These are phyloP conservation scores for Drosophila multiciliata DNA, from an alignment of 2,888 invertebrate genomes.

Conservation along the genomic window DNA sequence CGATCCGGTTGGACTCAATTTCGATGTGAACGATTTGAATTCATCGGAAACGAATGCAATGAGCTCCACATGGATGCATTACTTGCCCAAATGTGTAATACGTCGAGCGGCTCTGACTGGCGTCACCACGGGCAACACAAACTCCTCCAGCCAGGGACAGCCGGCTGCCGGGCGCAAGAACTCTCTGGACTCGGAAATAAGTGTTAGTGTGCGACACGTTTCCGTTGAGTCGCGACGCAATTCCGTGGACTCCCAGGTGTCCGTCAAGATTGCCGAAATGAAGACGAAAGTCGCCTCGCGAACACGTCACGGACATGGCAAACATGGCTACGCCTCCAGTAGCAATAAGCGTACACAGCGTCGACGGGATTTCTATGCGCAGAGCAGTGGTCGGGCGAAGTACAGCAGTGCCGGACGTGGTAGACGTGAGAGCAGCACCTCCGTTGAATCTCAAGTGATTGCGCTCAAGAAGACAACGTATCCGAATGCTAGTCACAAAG, in stretches of 20 bases:
- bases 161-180: constrained; percentile 85
- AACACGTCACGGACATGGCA: constrained; percentile 82
- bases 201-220: constrained; percentile 92
- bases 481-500: constrained; percentile 83
- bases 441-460: constrained; percentile 91
- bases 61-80: constrained; percentile 96
- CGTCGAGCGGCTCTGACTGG: constrained; percentile 93
- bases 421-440: constrained; percentile 89
- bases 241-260: constrained; percentile 93
- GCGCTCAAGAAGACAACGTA: constrained; percentile 84
- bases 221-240: constrained; percentile 94
- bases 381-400: constrained; percentile 77
- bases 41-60: constrained; percentile 92
- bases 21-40: constrained; percentile 87
- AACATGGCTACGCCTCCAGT: constrained; percentile 66
- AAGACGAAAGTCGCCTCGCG: constrained; percentile 90
- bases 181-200: constrained; percentile 89
- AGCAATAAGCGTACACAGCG: constrained; percentile 78
- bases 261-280: constrained; percentile 93
- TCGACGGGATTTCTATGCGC: constrained; percentile 81
- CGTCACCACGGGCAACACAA: constrained; percentile 75
- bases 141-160: constrained; percentile 87
- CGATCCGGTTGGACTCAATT: constrained; percentile 94
- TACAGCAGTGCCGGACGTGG: constrained; percentile 62
- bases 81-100: constrained; percentile 93